These are phyloP conservation scores for Scylla paramamosain DNA, from an alignment of 1,140 invertebrate genomes.

Conservation along the genomic window DNA sequence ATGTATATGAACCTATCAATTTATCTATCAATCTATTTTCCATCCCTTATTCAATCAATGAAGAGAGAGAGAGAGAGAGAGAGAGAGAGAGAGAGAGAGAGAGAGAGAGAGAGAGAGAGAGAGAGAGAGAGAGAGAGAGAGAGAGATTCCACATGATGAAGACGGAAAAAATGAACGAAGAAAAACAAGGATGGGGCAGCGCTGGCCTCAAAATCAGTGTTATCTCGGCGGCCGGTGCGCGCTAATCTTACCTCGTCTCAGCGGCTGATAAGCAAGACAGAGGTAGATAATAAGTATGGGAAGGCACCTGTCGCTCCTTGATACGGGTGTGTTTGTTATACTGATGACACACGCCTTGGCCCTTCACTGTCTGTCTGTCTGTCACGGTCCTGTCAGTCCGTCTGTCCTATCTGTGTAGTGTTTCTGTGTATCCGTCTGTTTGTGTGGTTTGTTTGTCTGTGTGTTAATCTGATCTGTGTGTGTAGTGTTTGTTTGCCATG, in stretches of 20 bases:
- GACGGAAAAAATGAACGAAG: neutral
- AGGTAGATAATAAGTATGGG: neutral
- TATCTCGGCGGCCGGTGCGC: neutral
- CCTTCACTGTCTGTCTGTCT: slow-evolving; percentile 6
- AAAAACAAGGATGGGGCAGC: neutral
- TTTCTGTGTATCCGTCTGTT: slow-evolving; percentile 28
- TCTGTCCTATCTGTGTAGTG: neutral
- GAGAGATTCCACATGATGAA: neutral
- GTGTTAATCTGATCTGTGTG: too few relatives aligned
- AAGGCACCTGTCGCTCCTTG: slow-evolving; percentile 26
- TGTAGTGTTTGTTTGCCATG: too few relatives aligned
- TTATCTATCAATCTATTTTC: too few relatives aligned
- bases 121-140: neutral
- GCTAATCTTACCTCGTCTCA: neutral
- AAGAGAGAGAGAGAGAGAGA: neutral
- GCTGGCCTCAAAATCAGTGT: neutral
- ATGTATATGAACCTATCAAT: neutral
- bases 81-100: neutral
- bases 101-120: neutral
- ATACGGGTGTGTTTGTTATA: slow-evolving; percentile 31
- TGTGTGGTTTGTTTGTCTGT: neutral
- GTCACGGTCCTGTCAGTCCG: too few relatives aligned
- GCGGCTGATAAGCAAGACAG: neutral
- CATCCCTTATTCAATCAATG: too few relatives aligned
- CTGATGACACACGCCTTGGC: neutral